Evolutionary conservation across 2,113 vertebrate genomes (phyloP).

Genomic region (Procavia capensis): DNA sequence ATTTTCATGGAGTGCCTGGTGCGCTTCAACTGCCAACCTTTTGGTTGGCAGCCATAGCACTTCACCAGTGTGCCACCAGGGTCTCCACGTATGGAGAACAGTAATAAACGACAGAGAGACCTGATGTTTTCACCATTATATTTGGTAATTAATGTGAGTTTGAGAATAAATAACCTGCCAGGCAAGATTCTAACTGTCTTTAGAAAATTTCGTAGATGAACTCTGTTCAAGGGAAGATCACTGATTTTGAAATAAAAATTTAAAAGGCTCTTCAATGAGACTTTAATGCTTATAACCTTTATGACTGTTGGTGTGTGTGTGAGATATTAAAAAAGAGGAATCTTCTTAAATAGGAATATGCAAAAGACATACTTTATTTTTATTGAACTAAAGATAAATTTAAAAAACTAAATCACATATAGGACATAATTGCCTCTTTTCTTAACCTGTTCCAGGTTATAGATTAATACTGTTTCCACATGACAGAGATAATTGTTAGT

Average conservation of each 20-base stretch:
- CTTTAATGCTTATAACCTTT: constrained; percentile 1
- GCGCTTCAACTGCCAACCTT: too few species aligned
- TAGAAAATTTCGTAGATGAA: constrained; percentile 27
- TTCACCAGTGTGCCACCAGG: too few species aligned
- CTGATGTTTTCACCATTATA: background rate
- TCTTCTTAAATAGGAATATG: constrained; percentile 1
- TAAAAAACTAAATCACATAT: constrained; percentile 15
- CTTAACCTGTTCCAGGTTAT: constrained; percentile 2
- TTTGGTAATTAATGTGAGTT: background rate
- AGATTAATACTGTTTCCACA: constrained; percentile 13
- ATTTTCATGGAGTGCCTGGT: too few species aligned
- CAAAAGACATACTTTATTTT: constrained; percentile 41
- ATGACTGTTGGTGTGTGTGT: constrained; percentile 28
- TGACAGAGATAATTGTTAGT: constrained; percentile 20
- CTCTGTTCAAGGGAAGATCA: background rate
- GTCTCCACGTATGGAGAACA: background rate
- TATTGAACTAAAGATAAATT: constrained; percentile 35
- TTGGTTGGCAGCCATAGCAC: too few species aligned
- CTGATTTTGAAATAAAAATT: constrained; percentile 38
- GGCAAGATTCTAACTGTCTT: background rate
- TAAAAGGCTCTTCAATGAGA: constrained; percentile 20
- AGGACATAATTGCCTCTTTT: background rate
- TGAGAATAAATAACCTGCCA: background rate
- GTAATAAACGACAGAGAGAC: background rate
- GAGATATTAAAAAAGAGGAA: background rate